Conservation (phyloP, 2,888 invertebrate genomes). For the Alloplasta piceator region DNA sequence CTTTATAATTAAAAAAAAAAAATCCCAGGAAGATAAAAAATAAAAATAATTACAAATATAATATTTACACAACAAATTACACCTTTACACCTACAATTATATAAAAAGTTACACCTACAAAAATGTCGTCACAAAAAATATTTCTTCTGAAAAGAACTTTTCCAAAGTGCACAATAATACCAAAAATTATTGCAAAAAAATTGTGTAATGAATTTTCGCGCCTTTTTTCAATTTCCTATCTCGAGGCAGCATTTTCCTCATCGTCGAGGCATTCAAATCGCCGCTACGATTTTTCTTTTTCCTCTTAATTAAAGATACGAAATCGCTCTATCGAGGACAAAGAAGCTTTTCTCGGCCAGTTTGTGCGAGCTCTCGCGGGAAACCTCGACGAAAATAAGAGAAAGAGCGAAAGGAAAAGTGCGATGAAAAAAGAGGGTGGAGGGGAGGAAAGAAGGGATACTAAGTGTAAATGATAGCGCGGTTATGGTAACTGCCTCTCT, state of each 20-base stretch:
- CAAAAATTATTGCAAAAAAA: no score
- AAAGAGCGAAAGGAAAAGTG: constrained; percentile 23
- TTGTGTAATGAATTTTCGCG: not conserved
- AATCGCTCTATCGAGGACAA: constrained; percentile 75
- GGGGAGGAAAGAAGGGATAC: constrained; percentile 64
- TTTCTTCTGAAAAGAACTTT: no score
- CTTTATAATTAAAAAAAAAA: no score
- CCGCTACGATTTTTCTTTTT: not conserved
- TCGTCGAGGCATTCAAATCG: constrained; percentile 8
- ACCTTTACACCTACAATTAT: no score
- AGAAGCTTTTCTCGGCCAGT: constrained; percentile 57
- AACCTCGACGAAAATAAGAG: constrained; percentile 20
- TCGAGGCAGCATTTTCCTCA: not conserved
- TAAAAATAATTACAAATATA: no score
- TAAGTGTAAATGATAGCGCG: constrained; percentile 82
- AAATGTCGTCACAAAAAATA: no score
- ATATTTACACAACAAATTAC: no score
- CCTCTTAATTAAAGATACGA: constrained; percentile 82
- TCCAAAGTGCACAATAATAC: no score
- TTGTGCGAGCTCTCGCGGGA: constrained; percentile 55
- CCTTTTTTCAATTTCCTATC: not conserved
- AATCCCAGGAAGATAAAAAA: no score
- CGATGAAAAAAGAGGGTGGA: no score
- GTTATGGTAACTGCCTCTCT: constrained; percentile 76
- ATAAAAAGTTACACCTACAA: no score